Conservation (phyloP, 2,888 invertebrate species). For the Hypercompe scribonia region DNA sequence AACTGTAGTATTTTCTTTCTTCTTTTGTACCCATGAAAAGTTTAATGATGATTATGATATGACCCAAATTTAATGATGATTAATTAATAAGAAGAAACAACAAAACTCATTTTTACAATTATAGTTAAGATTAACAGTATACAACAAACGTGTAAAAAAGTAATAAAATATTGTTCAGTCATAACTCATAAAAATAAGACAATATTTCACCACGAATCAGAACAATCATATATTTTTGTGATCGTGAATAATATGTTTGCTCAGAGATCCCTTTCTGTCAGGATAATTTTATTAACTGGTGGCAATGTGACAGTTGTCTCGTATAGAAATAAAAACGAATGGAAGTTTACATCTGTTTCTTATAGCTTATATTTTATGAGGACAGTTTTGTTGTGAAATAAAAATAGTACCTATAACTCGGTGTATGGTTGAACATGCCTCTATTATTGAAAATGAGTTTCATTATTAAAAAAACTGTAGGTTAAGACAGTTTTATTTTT, state of each 20-base stretch:
- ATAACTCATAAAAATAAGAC: neutral
- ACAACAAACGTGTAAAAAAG: neutral
- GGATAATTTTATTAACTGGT: constrained; percentile 10
- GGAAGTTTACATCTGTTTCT: neutral
- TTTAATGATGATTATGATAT: neutral
- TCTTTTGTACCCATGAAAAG: neutral
- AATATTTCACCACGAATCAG: neutral
- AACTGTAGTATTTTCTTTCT: neutral
- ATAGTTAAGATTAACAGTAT: neutral
- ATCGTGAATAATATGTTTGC: neutral
- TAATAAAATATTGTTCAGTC: neutral
- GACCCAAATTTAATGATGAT: neutral
- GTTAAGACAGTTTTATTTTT: too few species aligned
- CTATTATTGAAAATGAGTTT: neutral
- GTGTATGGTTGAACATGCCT: neutral
- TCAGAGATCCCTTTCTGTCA: constrained; percentile 1
- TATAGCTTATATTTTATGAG: neutral
- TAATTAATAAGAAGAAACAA: neutral
- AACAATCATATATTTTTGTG: neutral
- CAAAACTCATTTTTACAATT: neutral
- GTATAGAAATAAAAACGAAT: constrained; percentile 30
- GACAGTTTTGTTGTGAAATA: neutral
- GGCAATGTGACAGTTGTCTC: constrained; percentile 32
- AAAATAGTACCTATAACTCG: neutral
- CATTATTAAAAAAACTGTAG: neutral